Percentiles rank a stretch among this genome's conserved stretches.
These are phyloP conservation scores for Acanthiza pusilla DNA, from an alignment of 2,797 vertebrate species.

Conservation along the genomic window DNA sequence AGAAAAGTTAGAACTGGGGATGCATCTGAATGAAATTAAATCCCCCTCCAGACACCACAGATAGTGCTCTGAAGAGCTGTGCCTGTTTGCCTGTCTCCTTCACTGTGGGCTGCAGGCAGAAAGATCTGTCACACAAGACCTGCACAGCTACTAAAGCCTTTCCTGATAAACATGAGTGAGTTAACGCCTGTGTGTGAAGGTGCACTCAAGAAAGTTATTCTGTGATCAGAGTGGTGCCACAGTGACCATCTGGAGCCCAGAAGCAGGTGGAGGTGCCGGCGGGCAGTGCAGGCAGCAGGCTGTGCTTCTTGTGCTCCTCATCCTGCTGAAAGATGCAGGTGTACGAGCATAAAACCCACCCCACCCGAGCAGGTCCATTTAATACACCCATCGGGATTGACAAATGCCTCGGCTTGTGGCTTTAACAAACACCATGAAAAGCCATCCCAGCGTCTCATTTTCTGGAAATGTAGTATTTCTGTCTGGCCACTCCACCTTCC, in stretches of 20 bases:
- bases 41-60: background rate
- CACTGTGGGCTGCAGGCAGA: background rate
- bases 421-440: background rate
- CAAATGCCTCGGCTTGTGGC: background rate
- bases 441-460: background rate
- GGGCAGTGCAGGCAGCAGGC: rapidly evolving
- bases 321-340: background rate
- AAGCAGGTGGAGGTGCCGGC: rapidly evolving
- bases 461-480: background rate
- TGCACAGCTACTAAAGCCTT: background rate
- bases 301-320: background rate
- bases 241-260: background rate
- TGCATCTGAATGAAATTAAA: background rate
- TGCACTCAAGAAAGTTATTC: background rate
- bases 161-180: background rate
- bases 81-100: background rate
- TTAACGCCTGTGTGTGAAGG: background rate
- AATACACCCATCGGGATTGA: rapidly evolving
- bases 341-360: background rate
- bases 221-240: background rate
- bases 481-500: background rate
- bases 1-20: background rate
- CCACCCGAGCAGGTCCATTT: background rate
- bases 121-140: background rate
- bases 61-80: background rate